Conservation (phyloP, 2,113 vertebrate species). For the Caranx melampygus region DNA sequence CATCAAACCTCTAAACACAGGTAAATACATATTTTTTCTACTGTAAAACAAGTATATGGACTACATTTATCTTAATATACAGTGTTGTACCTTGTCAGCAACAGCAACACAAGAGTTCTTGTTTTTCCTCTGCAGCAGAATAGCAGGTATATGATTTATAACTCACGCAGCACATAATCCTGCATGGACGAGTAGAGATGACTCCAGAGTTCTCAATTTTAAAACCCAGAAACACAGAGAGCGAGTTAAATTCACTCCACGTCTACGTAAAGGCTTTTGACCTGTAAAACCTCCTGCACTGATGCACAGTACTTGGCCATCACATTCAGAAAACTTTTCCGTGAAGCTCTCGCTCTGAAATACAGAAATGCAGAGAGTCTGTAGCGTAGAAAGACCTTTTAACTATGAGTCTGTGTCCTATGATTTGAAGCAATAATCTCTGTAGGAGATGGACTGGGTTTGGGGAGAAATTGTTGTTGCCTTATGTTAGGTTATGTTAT, state of each 20-base stretch:
- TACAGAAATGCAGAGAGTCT: conserved; percentile 12
- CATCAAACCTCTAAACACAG: neutral
- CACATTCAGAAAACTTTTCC: conserved; percentile 28
- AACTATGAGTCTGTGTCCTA: neutral
- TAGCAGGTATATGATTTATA: conserved; percentile 4
- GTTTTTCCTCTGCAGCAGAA: conserved; percentile 17
- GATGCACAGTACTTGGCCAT: conserved; percentile 36
- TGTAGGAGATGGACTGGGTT: neutral
- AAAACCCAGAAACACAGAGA: neutral
- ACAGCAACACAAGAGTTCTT: neutral
- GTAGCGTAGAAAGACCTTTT: neutral
- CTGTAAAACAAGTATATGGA: neutral
- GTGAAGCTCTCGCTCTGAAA: conserved; percentile 25
- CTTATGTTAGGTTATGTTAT: neutral
- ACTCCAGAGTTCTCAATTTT: neutral
- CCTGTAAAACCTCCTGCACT: conserved; percentile 42
- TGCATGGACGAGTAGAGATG: neutral
- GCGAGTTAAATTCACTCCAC: neutral
- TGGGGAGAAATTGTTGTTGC: neutral
- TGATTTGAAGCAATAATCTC: neutral
- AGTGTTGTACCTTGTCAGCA: neutral
- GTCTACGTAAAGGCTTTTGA: conserved; percentile 9
- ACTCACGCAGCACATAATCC: neutral
- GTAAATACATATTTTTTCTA: neutral
- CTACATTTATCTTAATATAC: neutral